phyloP scores from a whole-genome alignment of 2,888 invertebrate species.

The Ormyrus pomaceus region DNA sequence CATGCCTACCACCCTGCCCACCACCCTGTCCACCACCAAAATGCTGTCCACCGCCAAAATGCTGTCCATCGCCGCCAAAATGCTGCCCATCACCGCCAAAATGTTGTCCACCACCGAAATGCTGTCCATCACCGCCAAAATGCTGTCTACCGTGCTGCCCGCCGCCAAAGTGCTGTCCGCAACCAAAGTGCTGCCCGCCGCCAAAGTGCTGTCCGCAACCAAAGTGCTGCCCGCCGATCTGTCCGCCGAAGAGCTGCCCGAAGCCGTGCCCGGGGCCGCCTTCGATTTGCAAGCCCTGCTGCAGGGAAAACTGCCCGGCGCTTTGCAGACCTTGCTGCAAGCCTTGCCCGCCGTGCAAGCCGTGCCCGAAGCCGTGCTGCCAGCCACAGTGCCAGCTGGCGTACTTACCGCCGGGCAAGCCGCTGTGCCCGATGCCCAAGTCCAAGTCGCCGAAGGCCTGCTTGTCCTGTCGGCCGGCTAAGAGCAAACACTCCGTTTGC shows the following conservation, averaged over 20 bases:
- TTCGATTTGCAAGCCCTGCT: too few relatives aligned
- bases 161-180: not conserved
- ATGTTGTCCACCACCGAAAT: not conserved
- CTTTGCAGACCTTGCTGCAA: too few relatives aligned
- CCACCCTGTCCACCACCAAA: not conserved
- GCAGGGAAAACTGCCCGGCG: too few relatives aligned
- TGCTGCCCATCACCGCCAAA: not conserved
- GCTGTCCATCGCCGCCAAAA: not conserved
- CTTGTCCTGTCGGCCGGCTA: too few relatives aligned
- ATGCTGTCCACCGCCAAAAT: not conserved
- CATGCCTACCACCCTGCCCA: slow-evolving; percentile 6
- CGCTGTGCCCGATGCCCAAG: not conserved
- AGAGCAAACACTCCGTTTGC: too few relatives aligned
- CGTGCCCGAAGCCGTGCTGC: slow-evolving; percentile 16
- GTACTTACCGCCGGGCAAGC: not conserved
- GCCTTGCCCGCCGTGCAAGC: not conserved
- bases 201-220: not conserved
- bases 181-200: slow-evolving; percentile 1
- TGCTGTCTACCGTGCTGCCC: not conserved
- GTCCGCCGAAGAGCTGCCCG: not conserved
- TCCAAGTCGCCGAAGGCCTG: too few relatives aligned
- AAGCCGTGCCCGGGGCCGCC: too few relatives aligned
- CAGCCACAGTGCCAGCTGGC: not conserved
- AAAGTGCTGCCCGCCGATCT: slow-evolving; percentile 6
- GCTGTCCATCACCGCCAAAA: not conserved